Evolutionary conservation across 2,797 vertebrate species (phyloP).

Genomic region (Sciaenops ocellatus): DNA sequence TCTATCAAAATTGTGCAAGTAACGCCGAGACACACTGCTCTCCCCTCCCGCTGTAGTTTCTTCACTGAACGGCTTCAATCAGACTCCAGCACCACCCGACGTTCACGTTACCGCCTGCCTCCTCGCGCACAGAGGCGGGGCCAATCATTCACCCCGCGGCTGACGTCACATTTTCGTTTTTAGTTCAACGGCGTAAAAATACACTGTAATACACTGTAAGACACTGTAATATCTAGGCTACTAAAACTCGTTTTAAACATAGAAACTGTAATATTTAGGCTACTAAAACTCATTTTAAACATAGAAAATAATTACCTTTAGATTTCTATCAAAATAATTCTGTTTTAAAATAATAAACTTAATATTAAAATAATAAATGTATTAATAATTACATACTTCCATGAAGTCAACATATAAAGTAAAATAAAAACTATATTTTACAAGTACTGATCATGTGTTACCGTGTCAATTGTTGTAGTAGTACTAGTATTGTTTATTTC

Average conservation of each 20-base stretch:
- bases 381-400: no score
- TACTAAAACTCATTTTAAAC: no score
- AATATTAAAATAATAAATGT: background rate
- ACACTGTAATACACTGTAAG: no score
- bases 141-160: slow-evolving; percentile 64
- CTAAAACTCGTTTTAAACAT: background rate
- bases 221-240: background rate
- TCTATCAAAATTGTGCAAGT: slow-evolving; percentile 24
- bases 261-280: no score
- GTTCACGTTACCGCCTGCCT: slow-evolving; percentile 50
- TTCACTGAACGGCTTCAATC: slow-evolving; percentile 58
- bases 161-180: slow-evolving; percentile 68
- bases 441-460: background rate
- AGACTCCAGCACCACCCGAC: slow-evolving; percentile 54
- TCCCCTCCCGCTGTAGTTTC: slow-evolving; percentile 51
- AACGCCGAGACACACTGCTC: slow-evolving; percentile 5
- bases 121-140: slow-evolving; percentile 80
- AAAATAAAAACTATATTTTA: background rate
- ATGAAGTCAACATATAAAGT: background rate
- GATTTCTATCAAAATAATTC: no score
- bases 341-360: background rate
- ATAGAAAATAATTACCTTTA: no score
- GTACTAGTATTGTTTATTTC: no score
- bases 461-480: background rate
- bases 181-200: slow-evolving; percentile 38